Base-by-base conservation (phyloP, 2,797 vertebrate genomes). In the Pangasius larnaudii region DNA sequence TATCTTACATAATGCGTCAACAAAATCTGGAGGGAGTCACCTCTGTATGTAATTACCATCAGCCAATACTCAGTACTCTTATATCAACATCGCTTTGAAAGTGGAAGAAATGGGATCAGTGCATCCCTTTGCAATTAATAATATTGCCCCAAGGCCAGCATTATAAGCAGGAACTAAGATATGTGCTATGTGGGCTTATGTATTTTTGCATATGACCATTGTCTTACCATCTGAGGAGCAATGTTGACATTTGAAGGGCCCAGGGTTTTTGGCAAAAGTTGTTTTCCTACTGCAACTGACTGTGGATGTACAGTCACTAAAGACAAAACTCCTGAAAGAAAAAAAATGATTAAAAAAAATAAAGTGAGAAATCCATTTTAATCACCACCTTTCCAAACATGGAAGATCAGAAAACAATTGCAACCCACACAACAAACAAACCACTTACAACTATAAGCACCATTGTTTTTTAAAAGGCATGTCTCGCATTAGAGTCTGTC, bases 221-320 rank as follows among this genome's bases (percentile, higher is more conserved):
- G 53, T 46, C 56, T 97, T 96, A 99, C 99, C 99, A 99, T 97
- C 96, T 99, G 98, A 94, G 98, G 97, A 85, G 98, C 95, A 92
- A 99, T 95, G 92, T 99, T 99, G 94, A 99, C 98, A 93, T 98
- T 99, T 91, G 98, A 99, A 91, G 98, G 98, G 93, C 98, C 98
- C 0, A 99, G 97, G 33, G 98, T 99, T 97, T 99, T 99, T 94
- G 99, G 98, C 92, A 99, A 95, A 92, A 99, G 97, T 94, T 99
- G 99, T 95, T 99, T 99, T 94, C 97, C 98, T 85, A 99, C 95
- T 0, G 98, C 94, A 89, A 96, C 94, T 84, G 96, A 94, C 89
- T 98, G 96, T 42, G 98, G 97, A 94, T 99, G 98, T 93, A 99
- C 98, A 81, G 98, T 97, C 89, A 99, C 97, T 92, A 99, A 95